phyloP scores from a whole-genome alignment of 1,140 invertebrate genomes.

The Tetramorium simillimum region DNA sequence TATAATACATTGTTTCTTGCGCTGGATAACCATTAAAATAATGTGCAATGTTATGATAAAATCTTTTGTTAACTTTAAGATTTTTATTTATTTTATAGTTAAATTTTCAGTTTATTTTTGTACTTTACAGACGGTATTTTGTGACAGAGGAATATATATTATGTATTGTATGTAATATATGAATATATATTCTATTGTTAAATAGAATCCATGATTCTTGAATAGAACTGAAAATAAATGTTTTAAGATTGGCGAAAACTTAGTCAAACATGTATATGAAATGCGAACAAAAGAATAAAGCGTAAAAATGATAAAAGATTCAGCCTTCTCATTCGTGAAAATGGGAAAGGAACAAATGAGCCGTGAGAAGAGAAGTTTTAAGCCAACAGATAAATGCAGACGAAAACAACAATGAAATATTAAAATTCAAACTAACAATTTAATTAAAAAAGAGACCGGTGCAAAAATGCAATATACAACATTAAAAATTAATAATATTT shows the following conservation, averaged over 20 bases:
- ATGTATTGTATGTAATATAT: too few relatives aligned
- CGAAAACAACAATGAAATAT: background rate
- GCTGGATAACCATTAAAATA: background rate
- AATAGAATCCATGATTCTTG: background rate
- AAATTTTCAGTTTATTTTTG: background rate
- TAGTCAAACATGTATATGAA: background rate
- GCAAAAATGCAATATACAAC: background rate
- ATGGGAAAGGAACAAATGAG: constrained; percentile 6
- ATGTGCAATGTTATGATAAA: background rate
- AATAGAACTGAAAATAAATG: background rate
- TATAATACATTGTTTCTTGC: background rate
- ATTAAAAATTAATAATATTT: background rate
- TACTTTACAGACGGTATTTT: background rate
- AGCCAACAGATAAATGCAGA: background rate
- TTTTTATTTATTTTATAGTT: background rate
- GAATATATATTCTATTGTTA: background rate
- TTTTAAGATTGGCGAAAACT: background rate
- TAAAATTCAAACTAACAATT: constrained; percentile 2
- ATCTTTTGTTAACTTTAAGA: background rate
- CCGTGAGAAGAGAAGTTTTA: constrained; percentile 15
- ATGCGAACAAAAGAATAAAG: background rate
- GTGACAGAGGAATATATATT: background rate
- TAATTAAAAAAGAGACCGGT: background rate
- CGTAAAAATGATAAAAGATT: background rate
- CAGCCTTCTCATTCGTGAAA: background rate